Evolutionary conservation across 23 tunicate species (phyloP).

Genomic region (Phallusia fumigata): DNA sequence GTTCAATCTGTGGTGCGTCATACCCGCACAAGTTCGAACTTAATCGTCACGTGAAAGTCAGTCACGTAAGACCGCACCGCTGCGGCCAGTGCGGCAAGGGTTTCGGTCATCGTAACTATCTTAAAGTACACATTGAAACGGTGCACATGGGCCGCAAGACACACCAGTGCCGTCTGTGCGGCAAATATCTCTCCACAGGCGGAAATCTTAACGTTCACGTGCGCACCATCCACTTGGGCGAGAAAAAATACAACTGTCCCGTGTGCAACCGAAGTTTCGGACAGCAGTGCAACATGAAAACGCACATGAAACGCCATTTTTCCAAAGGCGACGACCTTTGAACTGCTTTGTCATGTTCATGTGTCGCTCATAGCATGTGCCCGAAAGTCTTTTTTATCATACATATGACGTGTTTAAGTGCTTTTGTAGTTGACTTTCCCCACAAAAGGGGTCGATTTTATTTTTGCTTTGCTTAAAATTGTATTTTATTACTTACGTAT

Average conservation of each 20-base stretch:
- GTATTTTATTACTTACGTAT: not conserved
- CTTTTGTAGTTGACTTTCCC: not conserved
- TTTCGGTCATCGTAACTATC: constrained; percentile 91
- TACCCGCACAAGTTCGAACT: constrained; percentile 92
- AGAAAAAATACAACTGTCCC: constrained; percentile 92
- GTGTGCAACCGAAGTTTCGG: constrained; percentile 93
- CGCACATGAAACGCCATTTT: constrained; percentile 92
- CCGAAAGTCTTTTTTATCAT: not conserved
- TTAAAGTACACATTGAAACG: constrained; percentile 90
- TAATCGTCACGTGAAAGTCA: constrained; percentile 95
- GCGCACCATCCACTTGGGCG: constrained; percentile 94
- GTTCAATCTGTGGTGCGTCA: constrained; percentile 73
- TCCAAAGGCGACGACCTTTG: constrained; percentile 41
- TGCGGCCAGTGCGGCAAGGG: constrained; percentile 91
- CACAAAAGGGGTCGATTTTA: not conserved
- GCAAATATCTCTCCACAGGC: constrained; percentile 87
- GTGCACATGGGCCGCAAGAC: constrained; percentile 86
- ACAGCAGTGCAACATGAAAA: constrained; percentile 98
- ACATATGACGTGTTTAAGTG: not conserved
- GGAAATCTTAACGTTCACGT: constrained; percentile 94
- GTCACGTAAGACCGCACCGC: constrained; percentile 89
- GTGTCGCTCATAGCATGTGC: not conserved
- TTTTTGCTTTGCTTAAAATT: not conserved
- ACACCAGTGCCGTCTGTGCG: constrained; percentile 85
- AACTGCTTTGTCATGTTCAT: not conserved